Evolutionary conservation across 2,797 vertebrate genomes (phyloP).

Genomic region (Hydrolagus colliei): DNA sequence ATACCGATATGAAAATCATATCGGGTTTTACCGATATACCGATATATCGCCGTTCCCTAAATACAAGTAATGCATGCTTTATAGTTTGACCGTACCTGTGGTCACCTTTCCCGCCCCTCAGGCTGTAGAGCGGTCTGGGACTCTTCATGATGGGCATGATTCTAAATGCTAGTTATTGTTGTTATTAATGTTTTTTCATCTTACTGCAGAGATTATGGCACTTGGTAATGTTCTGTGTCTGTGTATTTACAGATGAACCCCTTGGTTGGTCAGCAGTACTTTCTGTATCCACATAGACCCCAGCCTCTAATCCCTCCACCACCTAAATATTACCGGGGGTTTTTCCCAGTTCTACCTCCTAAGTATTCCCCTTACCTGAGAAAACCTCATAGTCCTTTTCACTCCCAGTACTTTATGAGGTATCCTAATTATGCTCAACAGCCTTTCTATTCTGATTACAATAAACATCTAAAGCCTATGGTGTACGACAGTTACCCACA

Average conservation of each 20-base stretch:
- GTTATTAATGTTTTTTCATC: background rate
- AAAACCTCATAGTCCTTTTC: background rate
- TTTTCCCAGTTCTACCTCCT: background rate
- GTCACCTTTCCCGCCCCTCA: background rate
- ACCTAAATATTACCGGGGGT: background rate
- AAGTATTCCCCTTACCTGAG: background rate
- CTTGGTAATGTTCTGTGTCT: background rate
- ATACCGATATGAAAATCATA: too few species aligned
- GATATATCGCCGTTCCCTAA: background rate
- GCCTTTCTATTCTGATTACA: too few species aligned
- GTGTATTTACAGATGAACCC: background rate
- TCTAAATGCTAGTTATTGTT: background rate
- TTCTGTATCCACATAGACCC: background rate
- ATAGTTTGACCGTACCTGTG: background rate
- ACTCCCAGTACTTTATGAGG: background rate
- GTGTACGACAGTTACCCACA: too few species aligned
- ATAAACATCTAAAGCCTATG: too few species aligned
- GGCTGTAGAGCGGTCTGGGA: background rate
- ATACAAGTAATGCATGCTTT: background rate
- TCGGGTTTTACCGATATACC: too few species aligned
- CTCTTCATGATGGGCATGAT: too few species aligned
- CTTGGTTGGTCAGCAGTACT: background rate
- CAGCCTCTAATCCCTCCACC: too few species aligned
- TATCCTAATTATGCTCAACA: background rate
- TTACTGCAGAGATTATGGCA: background rate